These are phyloP conservation scores for Molossus alvarezi DNA, from an alignment of 2,797 vertebrate genomes.

Conservation along the genomic window DNA sequence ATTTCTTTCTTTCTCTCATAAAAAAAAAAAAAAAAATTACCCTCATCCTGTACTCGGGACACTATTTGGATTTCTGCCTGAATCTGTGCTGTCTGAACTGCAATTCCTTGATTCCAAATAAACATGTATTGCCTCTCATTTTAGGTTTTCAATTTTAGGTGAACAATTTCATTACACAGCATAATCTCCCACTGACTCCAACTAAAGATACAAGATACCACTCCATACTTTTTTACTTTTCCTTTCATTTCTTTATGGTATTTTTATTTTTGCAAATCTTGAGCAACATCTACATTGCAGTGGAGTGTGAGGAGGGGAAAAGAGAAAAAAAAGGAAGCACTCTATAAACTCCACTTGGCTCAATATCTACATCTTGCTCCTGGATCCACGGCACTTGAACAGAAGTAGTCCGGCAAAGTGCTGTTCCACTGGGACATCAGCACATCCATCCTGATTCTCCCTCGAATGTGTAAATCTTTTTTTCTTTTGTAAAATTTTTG, in stretches of 20 bases:
- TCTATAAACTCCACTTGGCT: not conserved
- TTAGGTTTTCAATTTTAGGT: not conserved
- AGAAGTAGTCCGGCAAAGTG: not conserved
- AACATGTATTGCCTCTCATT: not conserved
- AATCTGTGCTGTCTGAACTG: not conserved
- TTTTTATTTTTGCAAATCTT: conserved; percentile 42
- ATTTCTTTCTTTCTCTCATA: not conserved
- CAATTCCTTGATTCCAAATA: not conserved
- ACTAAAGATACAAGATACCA: not conserved
- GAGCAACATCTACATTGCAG: not conserved
- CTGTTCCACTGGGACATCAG: not conserved
- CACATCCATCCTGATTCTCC: not conserved
- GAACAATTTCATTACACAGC: not conserved
- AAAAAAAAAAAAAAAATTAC: not conserved
- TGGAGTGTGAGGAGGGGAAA: not conserved
- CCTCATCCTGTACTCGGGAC: not conserved
- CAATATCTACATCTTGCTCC: not conserved
- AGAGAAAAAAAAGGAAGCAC: not conserved
- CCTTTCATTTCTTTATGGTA: not conserved
- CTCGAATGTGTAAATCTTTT: not conserved
- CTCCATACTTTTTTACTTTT: not conserved
- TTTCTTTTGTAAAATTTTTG: no score
- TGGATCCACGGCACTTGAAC: not conserved
- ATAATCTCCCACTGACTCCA: not conserved
- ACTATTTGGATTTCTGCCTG: not conserved